phyloP scores from a whole-genome alignment of 2,113 vertebrate species.

The Rutilus rutilus region DNA sequence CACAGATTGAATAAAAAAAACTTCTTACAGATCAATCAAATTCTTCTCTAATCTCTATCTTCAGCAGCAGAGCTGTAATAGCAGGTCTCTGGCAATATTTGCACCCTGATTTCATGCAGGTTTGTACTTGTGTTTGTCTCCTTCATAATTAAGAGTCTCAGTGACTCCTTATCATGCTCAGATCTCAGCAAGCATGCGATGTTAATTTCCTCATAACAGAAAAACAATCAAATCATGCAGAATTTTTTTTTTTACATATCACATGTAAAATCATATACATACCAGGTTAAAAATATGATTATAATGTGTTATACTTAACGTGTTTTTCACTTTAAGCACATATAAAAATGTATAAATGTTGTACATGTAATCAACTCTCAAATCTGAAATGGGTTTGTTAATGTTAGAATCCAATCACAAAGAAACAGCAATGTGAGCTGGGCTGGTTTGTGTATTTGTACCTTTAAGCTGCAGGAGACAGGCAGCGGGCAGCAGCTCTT shows the following conservation, averaged over 20 bases:
- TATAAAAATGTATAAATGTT: not conserved
- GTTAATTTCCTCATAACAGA: not conserved
- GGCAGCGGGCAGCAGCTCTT: constrained; percentile 93
- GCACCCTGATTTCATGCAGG: not conserved
- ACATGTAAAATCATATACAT: not conserved
- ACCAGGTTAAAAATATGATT: not conserved
- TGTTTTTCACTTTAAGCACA: not conserved
- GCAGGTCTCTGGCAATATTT: constrained; percentile 1
- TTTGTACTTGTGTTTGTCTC: constrained; percentile 4
- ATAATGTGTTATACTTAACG: not conserved
- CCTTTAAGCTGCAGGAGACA: constrained; percentile 98
- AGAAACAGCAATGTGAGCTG: not conserved
- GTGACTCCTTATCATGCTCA: not conserved
- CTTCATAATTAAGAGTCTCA: not conserved
- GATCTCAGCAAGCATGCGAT: not conserved
- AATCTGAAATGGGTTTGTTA: not conserved
- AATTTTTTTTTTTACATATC: no score
- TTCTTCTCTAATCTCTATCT: not conserved
- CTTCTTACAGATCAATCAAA: not conserved
- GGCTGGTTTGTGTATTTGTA: constrained; percentile 63
- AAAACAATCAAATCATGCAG: not conserved
- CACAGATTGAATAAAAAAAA: not conserved
- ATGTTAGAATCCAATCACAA: not conserved
- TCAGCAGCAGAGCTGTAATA: not conserved
- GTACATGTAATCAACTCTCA: no score